A percentile compares a stretch with the other conserved stretches of the same genome.
These are phyloP conservation scores for Ecdyonurus torrentis DNA, from an alignment of 2,888 invertebrate species.

Conservation along the genomic window DNA sequence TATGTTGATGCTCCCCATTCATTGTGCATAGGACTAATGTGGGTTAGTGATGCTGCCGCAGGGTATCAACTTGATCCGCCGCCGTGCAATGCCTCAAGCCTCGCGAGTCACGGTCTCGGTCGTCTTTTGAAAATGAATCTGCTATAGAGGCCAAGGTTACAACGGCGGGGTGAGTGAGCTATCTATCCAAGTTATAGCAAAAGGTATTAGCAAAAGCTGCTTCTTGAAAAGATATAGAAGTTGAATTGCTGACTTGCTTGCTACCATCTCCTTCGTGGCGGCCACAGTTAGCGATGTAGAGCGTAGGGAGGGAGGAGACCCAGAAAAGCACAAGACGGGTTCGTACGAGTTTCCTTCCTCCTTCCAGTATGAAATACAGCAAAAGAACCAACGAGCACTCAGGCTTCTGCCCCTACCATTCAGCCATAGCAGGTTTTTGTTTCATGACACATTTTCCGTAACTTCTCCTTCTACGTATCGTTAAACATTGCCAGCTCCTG, in stretches of 20 bases:
- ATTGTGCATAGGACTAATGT: neutral
- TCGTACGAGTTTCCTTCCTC: neutral
- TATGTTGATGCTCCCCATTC: neutral
- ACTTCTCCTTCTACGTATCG: neutral
- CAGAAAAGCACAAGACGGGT: neutral
- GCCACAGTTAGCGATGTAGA: neutral
- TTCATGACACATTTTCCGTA: neutral
- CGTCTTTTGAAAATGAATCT: neutral
- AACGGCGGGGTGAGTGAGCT: neutral
- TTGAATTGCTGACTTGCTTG: neutral
- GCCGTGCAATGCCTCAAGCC: neutral
- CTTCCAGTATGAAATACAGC: neutral
- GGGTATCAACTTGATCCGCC: neutral
- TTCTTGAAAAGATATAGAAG: too few species aligned
- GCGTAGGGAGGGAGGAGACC: neutral
- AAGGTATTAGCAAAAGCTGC: too few species aligned
- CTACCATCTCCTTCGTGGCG: neutral
- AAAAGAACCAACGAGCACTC: neutral
- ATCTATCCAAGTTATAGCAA: too few species aligned
- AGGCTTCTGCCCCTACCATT: neutral
- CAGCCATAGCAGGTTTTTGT: neutral
- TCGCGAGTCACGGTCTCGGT: neutral
- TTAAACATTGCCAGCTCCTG: neutral
- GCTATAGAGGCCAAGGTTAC: slow-evolving; percentile 3
- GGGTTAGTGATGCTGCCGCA: neutral